Conservation (phyloP, 2,797 vertebrate genomes). For the Muraenolepis orangiensis region DNA sequence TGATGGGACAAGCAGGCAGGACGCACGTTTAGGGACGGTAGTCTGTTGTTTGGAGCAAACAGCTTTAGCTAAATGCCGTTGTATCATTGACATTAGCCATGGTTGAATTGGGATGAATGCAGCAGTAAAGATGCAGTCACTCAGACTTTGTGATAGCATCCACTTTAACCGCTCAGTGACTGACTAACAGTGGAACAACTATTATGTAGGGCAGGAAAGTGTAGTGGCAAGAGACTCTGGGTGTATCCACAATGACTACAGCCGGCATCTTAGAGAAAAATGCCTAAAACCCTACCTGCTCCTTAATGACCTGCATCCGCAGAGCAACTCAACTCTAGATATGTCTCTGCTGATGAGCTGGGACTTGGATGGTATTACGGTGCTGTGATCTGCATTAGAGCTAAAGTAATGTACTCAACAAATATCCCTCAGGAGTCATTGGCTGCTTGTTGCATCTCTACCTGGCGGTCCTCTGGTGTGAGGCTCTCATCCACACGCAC, state of each 20-base stretch:
- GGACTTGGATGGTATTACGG: neutral
- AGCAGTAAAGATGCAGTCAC: too few species aligned
- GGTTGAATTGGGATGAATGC: too few species aligned
- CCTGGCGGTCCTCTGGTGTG: slow-evolving; percentile 86
- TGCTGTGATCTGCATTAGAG: neutral
- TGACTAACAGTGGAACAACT: neutral
- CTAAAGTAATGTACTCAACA: too few species aligned
- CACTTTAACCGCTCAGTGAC: neutral
- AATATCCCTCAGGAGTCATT: neutral
- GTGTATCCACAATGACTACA: neutral
- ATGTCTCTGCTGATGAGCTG: neutral
- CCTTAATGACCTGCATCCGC: neutral
- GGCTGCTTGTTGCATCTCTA: slow-evolving; percentile 42
- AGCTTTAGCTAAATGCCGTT: neutral
- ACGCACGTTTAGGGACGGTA: neutral
- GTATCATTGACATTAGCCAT: neutral
- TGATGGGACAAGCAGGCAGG: slow-evolving; percentile 41
- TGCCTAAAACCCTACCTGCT: neutral
- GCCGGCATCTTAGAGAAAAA: neutral
- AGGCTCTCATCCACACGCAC: slow-evolving; percentile 91
- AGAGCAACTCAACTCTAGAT: neutral
- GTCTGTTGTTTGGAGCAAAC: neutral
- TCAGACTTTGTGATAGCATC: too few species aligned
- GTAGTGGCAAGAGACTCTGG: neutral
- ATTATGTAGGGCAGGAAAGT: neutral